phyloP scores from a whole-genome alignment of 2,888 invertebrate species.

The Oxyscelio sp. region DNA sequence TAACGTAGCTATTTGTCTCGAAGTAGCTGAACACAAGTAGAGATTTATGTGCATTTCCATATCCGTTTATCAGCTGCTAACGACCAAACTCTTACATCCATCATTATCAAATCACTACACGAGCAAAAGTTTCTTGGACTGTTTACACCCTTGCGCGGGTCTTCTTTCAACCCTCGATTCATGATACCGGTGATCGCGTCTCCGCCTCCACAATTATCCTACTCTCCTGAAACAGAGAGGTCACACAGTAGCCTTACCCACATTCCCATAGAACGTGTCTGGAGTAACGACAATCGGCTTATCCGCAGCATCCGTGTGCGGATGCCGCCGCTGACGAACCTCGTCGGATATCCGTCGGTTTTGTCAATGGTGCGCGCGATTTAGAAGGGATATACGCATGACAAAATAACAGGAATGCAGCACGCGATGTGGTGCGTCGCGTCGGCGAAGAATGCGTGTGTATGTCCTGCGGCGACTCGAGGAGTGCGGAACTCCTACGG shows the following conservation, averaged over 20 bases:
- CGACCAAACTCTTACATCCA: too few species aligned
- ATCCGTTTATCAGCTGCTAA: background rate
- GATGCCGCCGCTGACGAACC: slow-evolving; percentile 25
- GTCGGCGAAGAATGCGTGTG: too few species aligned
- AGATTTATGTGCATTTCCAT: too few species aligned
- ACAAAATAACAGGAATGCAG: slow-evolving; percentile 84
- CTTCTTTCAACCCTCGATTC: slow-evolving; percentile 60
- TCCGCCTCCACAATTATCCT: slow-evolving; percentile 79
- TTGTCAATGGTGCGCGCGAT: slow-evolving; percentile 79
- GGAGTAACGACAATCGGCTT: slow-evolving; percentile 72
- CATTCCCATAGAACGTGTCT: slow-evolving; percentile 85
- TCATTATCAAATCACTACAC: background rate
- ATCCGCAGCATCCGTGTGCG: slow-evolving; percentile 40
- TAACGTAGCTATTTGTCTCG: background rate
- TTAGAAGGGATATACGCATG: slow-evolving; percentile 87
- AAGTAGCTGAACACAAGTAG: too few species aligned
- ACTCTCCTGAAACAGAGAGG: slow-evolving; percentile 88
- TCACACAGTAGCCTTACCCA: slow-evolving; percentile 88
- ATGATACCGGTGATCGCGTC: slow-evolving; percentile 47
- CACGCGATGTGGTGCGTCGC: slow-evolving; percentile 33
- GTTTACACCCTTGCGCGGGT: slow-evolving; percentile 47
- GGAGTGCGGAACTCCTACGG: too few species aligned
- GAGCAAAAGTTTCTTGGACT: background rate
- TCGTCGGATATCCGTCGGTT: slow-evolving; percentile 73
- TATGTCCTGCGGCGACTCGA: too few species aligned